Evolutionary conservation across 2,797 vertebrate species (phyloP), one percentile per base, ranked within the genome.

Genomic region (Gouania willdenowi): DNA sequence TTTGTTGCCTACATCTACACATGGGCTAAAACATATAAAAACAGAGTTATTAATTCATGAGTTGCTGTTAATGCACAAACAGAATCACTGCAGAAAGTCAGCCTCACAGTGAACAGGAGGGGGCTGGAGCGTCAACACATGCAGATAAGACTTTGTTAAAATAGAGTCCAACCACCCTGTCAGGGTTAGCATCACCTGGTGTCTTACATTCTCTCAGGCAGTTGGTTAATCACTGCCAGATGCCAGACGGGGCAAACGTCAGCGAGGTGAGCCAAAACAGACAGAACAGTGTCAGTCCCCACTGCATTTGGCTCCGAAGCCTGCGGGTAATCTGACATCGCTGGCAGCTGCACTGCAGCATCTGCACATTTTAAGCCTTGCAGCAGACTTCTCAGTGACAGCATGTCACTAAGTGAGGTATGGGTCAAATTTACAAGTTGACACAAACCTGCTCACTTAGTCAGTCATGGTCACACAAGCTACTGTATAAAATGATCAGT

Each of bases 271-370:
- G 61, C 56, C 67, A 62, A 70, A 78, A 56, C 53, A 66, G 64
- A 81, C 70, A 41, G 48, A 64, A 81, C 70, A 41, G 48, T 55
- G 67, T 71, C 41, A 34, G 41, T 62, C 49, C 59, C 53, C 27
- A 4, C 16, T 46, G 50, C 53, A 51, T 63, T 48, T 77, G 72
- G 63, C 66, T 55, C 39, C 52, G 69, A 35, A 41, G 22, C 17
- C 35, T 40, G 25, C 18, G 61, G 71, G 54, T 69, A 67, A 77
- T 42, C 38, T 80, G 76, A 71, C 55, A 69, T 48, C 54, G 48
- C 58, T 79, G 71, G 60, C 63, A 77, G 61, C 47, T 62, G 49
- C 33, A 27, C 44, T 18, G 38, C 50, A 52, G 68, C 57, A 71
- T 68, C 56, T 75, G 73, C 71, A 66, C 58, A 54, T 77, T 66